These are phyloP conservation scores for Cistogaster globosa DNA, from an alignment of 2,888 invertebrate species.

Conservation along the genomic window DNA sequence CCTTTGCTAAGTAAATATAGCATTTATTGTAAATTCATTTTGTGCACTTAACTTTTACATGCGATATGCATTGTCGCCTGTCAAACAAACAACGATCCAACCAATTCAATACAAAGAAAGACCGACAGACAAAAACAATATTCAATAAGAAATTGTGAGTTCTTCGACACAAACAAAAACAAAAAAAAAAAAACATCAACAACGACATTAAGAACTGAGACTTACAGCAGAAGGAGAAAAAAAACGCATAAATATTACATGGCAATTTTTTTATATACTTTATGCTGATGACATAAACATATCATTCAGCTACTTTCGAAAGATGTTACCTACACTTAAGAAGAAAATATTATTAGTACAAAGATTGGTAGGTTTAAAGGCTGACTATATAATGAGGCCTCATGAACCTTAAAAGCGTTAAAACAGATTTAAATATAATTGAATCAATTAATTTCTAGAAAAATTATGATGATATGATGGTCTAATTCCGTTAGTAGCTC, in stretches of 20 bases:
- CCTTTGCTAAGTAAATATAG: conserved; percentile 21
- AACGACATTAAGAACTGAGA: conserved; percentile 50
- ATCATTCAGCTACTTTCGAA: conserved; percentile 31
- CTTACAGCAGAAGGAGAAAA: conserved; percentile 17
- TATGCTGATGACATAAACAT: conserved; percentile 79
- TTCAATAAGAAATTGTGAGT: conserved; percentile 69
- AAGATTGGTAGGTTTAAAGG: not conserved
- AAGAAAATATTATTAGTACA: not conserved
- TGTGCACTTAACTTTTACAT: conserved; percentile 68
- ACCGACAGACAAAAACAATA: conserved; percentile 46
- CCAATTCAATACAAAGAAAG: conserved; percentile 44
- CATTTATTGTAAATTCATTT: conserved; percentile 66
- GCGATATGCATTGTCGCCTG: conserved; percentile 71
- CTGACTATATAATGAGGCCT: no score
- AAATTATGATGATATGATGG: no score
- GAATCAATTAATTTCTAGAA: no score
- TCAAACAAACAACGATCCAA: conserved; percentile 62
- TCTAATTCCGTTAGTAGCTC: no score
- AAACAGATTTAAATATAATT: no score
- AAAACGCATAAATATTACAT: conserved; percentile 48
- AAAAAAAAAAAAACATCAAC: conserved; percentile 10
- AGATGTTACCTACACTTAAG: not conserved
- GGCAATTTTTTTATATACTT: conserved; percentile 80
- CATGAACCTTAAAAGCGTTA: no score
- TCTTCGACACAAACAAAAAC: conserved; percentile 29